phyloP scores from a whole-genome alignment of 2,888 invertebrate genomes.

The Drosophila phalerata region DNA sequence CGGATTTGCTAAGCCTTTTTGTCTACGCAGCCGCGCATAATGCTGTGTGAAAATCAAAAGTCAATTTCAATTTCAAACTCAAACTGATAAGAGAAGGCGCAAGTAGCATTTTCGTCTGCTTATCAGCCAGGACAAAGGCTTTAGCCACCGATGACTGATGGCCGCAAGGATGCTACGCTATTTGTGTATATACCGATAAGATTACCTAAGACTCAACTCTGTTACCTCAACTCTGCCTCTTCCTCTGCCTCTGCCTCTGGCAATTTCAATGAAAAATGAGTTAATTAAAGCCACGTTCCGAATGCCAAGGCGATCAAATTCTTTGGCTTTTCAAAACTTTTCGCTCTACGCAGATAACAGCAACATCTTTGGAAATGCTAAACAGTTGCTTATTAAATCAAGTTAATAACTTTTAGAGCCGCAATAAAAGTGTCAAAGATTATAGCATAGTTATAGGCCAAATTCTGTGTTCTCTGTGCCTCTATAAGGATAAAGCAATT shows the following conservation, averaged over 20 bases:
- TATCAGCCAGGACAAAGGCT: constrained; percentile 68
- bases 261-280: constrained; percentile 84
- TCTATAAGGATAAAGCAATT: constrained; percentile 70
- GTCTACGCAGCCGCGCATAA: constrained; percentile 65
- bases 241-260: constrained; percentile 54
- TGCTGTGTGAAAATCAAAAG: constrained; percentile 54
- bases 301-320: constrained; percentile 74
- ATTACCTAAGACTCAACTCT: constrained; percentile 59
- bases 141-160: constrained; percentile 70
- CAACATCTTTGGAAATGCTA: constrained; percentile 62
- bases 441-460: constrained; percentile 78
- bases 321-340: constrained; percentile 53
- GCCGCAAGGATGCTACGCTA: constrained; percentile 51
- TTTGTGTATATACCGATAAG: constrained; percentile 64
- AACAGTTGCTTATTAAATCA: constrained; percentile 83
- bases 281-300: constrained; percentile 83
- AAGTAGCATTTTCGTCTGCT: constrained; percentile 32
- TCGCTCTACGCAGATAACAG: constrained; percentile 48
- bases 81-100: constrained; percentile 40
- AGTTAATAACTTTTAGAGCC: constrained; percentile 84
- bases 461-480: constrained; percentile 1
- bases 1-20: constrained; percentile 19
- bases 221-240: constrained; percentile 4
- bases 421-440: constrained; percentile 85
- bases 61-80: constrained; percentile 55